phyloP scores from a whole-genome alignment of 1,140 invertebrate species.

The Tetramorium alpestre region DNA sequence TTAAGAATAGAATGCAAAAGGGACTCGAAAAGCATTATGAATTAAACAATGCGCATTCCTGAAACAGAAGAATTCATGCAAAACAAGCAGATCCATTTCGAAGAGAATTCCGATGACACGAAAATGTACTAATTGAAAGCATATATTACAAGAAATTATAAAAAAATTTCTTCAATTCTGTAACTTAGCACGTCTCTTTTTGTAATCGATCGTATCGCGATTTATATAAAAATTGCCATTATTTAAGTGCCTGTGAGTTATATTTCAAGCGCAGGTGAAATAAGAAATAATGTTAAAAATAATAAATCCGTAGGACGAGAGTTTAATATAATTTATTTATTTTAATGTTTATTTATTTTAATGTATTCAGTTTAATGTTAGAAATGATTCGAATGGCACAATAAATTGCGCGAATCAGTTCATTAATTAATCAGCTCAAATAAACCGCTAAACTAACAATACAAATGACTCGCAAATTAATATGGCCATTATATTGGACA shows the following conservation, averaged over 20 bases:
- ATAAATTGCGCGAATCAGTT: neutral
- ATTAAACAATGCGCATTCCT: constrained; percentile 16
- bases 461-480: neutral
- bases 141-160: neutral
- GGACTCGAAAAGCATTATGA: constrained; percentile 36
- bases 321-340: constrained; percentile 1
- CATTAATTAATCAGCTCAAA: neutral
- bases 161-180: neutral
- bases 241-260: neutral
- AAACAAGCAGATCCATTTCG: neutral
- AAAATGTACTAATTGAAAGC: neutral
- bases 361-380: neutral
- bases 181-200: neutral
- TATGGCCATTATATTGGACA: neutral
- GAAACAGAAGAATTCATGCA: constrained; percentile 12
- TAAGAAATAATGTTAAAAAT: neutral
- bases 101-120: neutral
- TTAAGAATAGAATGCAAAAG: constrained; percentile 37
- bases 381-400: neutral
- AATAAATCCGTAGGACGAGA: neutral
- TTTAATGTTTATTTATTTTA: constrained; percentile 6
- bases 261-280: neutral
- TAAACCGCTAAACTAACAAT: neutral
- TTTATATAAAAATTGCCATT: neutral
- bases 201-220: neutral